Evolutionary conservation across 2,888 invertebrate species (phyloP).

Genomic region (Agonopterix heracliana): DNA sequence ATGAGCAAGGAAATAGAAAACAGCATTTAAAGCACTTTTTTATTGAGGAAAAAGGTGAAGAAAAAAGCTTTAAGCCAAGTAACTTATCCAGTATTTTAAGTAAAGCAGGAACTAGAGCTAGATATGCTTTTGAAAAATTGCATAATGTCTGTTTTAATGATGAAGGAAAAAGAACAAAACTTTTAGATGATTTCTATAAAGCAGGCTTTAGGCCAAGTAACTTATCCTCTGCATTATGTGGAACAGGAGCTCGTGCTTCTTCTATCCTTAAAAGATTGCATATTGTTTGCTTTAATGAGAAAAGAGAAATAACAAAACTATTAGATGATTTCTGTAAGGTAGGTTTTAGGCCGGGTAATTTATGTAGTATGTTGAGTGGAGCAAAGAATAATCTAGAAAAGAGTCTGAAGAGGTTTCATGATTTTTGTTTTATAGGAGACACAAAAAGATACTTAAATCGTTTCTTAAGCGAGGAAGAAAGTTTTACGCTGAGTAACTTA

Average conservation of each 20-base stretch:
- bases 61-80: neutral
- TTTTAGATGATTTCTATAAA: slow-evolving; percentile 26
- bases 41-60: slow-evolving; percentile 15
- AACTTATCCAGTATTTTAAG: slow-evolving; percentile 1
- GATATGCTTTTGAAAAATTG: slow-evolving; percentile 19
- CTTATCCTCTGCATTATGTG: slow-evolving; percentile 28
- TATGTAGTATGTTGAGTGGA: slow-evolving; percentile 27
- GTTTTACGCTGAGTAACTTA: slow-evolving; percentile 24
- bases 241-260: slow-evolving; percentile 21
- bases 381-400: no score
- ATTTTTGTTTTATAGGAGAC: slow-evolving; percentile 25
- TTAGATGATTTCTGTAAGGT: slow-evolving; percentile 23
- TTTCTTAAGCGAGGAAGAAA: slow-evolving; percentile 15
- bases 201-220: slow-evolving; percentile 20
- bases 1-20: slow-evolving; percentile 19
- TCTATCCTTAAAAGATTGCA: slow-evolving; percentile 19
- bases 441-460: slow-evolving; percentile 25
- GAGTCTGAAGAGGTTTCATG: slow-evolving; percentile 24
- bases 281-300: slow-evolving; percentile 20
- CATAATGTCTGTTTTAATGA: slow-evolving; percentile 19
- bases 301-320: slow-evolving; percentile 24
- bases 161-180: slow-evolving; percentile 20
- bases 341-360: slow-evolving; percentile 20
- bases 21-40: slow-evolving; percentile 16
- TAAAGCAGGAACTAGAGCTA: slow-evolving; percentile 20